These are phyloP conservation scores for Stomatorhinus ivindoensis DNA, from an alignment of 2,113 vertebrate genomes.

Conservation along the genomic window DNA sequence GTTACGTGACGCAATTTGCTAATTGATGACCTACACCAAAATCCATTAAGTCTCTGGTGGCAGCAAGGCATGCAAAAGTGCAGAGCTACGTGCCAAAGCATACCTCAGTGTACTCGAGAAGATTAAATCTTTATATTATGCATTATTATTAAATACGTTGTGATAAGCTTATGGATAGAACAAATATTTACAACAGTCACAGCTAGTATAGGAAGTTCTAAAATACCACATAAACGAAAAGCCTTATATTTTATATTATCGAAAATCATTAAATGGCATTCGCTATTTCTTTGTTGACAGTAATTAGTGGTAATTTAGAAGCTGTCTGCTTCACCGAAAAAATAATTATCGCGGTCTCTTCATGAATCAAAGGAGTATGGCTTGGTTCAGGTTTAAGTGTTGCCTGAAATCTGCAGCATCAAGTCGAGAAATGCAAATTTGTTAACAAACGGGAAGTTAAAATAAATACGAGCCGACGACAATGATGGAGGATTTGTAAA, in stretches of 20 bases:
- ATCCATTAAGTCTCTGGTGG: conserved; percentile 21
- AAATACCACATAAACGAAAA: not conserved
- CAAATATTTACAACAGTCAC: not conserved
- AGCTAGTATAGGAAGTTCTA: not conserved
- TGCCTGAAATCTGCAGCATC: not conserved
- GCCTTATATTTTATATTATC: not conserved
- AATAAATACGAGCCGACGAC: not conserved
- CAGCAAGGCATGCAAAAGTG: not conserved
- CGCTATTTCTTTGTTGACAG: not conserved
- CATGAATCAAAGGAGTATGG: not conserved
- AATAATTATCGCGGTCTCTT: not conserved
- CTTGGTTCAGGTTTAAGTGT: not conserved
- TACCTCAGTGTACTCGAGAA: not conserved
- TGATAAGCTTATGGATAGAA: not conserved
- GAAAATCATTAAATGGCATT: not conserved
- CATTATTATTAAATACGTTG: not conserved
- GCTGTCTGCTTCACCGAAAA: not conserved
- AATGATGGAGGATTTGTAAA: not conserved
- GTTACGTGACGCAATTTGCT: conserved; percentile 8
- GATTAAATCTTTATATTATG: not conserved
- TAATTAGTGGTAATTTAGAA: not conserved
- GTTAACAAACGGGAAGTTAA: not conserved
- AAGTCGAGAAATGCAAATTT: not conserved
- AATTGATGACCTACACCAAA: conserved; percentile 31
- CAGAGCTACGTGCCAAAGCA: not conserved